A percentile compares a stretch with the other conserved stretches of the same genome.
phyloP scores from a whole-genome alignment of 2,888 invertebrate genomes.

The Philopedon plagiatum region DNA sequence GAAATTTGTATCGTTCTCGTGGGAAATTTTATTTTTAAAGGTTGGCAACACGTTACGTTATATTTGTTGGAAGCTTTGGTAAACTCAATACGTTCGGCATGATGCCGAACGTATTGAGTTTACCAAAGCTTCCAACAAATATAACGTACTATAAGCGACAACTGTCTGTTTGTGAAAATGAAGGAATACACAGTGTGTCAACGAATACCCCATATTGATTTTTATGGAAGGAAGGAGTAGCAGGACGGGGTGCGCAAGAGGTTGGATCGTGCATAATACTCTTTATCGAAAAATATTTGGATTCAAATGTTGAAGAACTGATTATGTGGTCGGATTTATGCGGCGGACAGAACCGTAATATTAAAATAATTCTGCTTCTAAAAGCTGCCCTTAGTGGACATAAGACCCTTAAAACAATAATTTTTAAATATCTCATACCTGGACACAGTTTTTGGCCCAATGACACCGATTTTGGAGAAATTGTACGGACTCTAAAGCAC shows the following conservation, averaged over 20 bases:
- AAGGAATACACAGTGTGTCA: slow-evolving; percentile 2
- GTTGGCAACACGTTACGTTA: no score
- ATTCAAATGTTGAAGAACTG: slow-evolving; percentile 36
- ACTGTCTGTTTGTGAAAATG: slow-evolving; percentile 8
- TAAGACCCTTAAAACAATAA: slow-evolving; percentile 5
- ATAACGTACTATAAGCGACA: slow-evolving; percentile 13
- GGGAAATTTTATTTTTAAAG: no score
- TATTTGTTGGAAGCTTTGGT: slow-evolving; percentile 1
- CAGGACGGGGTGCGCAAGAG: slow-evolving; percentile 57
- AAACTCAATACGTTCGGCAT: slow-evolving; percentile 3
- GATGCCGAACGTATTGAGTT: slow-evolving; percentile 1
- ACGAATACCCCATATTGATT: background rate
- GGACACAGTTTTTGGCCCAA: slow-evolving; percentile 4
- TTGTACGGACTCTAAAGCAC: slow-evolving; percentile 19
- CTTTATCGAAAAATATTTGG: slow-evolving; percentile 44
- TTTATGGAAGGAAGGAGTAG: slow-evolving; percentile 52
- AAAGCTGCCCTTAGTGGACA: slow-evolving; percentile 2
- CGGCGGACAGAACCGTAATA: slow-evolving; percentile 26
- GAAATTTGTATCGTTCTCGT: no score
- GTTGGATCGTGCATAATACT: slow-evolving; percentile 54
- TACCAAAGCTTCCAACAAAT: slow-evolving; percentile 1
- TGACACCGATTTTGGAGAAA: slow-evolving; percentile 17
- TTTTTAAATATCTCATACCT: slow-evolving; percentile 10
- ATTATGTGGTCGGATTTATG: slow-evolving; percentile 51
- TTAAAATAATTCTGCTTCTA: slow-evolving; percentile 4